Conservation (phyloP, 2,797 vertebrate genomes). For the Pantherophis vulpinus region DNA sequence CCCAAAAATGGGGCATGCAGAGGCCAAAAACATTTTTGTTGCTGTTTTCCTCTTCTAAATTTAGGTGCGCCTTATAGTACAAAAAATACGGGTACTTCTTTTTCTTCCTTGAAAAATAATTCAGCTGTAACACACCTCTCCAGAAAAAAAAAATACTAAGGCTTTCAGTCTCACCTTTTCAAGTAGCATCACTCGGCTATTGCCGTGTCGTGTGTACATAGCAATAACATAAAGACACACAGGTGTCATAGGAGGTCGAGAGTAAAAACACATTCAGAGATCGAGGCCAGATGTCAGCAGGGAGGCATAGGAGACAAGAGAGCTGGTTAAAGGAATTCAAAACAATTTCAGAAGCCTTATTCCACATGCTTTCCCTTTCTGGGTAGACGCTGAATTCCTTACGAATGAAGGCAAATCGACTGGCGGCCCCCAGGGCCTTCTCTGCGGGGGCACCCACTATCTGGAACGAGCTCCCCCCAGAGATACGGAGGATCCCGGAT, state of each 20-base stretch:
- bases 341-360: neutral
- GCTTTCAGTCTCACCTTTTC: neutral
- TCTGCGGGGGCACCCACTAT: no score
- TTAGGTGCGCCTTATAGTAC: no score
- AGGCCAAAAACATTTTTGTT: no score
- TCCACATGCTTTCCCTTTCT: neutral
- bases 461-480: no score
- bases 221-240: neutral
- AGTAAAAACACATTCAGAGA: neutral
- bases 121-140: neutral
- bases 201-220: neutral
- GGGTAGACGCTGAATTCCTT: neutral
- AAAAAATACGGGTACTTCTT: neutral
- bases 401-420: no score
- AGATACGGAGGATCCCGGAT: no score
- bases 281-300: neutral
- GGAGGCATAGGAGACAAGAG: neutral
- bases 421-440: no score
- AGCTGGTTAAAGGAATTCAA: neutral
- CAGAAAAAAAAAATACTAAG: neutral
- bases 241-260: neutral
- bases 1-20: no score
- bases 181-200: neutral
- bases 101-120: neutral
- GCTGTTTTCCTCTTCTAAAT: no score